These are phyloP conservation scores for Paragorgia papillata DNA, from an alignment of 92 coral and sea anemone genomes.

Conservation along the genomic window DNA sequence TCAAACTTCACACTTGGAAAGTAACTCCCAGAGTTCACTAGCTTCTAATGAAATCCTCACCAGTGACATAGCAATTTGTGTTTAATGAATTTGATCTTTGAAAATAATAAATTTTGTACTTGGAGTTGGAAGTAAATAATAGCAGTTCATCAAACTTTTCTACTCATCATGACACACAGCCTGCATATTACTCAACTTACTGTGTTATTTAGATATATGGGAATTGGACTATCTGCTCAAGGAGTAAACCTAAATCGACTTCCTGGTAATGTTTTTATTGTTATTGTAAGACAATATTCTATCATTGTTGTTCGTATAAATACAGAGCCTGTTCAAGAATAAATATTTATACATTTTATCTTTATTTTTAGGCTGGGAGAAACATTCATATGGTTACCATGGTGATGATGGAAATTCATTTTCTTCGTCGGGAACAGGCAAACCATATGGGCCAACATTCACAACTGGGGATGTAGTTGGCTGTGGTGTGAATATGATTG, in stretches of 20 bases:
- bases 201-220: conserved; percentile 94
- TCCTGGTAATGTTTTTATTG: conserved; percentile 63
- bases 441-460: conserved; percentile 95
- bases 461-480: conserved; percentile 99
- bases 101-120: too few species aligned
- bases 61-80: too few species aligned
- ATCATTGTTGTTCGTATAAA: not conserved
- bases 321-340: not conserved
- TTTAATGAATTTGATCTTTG: too few species aligned
- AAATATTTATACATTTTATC: not conserved
- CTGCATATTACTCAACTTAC: too few species aligned
- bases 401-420: conserved; percentile 99
- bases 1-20: too few species aligned
- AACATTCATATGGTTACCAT: conserved; percentile 97
- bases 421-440: conserved; percentile 99
- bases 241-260: conserved; percentile 95
- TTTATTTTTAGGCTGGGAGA: conserved; percentile 87
- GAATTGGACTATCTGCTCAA: conserved; percentile 91
- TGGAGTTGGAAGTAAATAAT: too few species aligned
- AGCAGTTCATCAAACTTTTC: too few species aligned
- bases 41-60: too few species aligned
- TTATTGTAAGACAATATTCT: not conserved
- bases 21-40: too few species aligned
- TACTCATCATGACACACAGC: too few species aligned
- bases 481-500: conserved; percentile 90